Conservation (phyloP, 2,888 invertebrate genomes). For the Drosophila multiciliata region DNA sequence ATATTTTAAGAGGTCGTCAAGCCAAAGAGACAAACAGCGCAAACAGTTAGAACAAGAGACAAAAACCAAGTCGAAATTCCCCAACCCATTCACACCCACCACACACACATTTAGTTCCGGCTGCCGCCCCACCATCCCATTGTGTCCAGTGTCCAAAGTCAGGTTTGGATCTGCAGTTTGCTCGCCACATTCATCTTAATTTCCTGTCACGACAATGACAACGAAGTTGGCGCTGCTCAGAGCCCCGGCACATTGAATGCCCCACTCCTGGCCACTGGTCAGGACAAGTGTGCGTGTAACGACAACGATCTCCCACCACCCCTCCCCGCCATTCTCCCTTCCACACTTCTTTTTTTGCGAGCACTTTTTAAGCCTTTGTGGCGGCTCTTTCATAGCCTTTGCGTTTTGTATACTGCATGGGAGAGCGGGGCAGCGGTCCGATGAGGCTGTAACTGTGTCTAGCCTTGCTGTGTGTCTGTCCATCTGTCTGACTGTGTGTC, state of each 20-base stretch:
- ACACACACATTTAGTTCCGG: neutral
- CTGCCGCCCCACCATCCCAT: neutral
- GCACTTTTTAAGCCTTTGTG: slow-evolving; percentile 74
- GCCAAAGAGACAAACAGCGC: slow-evolving; percentile 45
- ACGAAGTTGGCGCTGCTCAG: slow-evolving; percentile 57
- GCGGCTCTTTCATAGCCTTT: slow-evolving; percentile 59
- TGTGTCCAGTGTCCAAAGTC: slow-evolving; percentile 18
- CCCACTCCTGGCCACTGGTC: slow-evolving; percentile 34
- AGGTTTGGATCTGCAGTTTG: slow-evolving; percentile 71
- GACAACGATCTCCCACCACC: slow-evolving; percentile 16
- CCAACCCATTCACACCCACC: neutral
- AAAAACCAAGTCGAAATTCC: slow-evolving; percentile 42
- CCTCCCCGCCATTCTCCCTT: neutral
- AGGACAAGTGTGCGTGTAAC: slow-evolving; percentile 57
- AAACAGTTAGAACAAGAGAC: slow-evolving; percentile 34
- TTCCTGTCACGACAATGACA: slow-evolving; percentile 80
- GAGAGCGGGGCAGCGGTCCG: neutral
- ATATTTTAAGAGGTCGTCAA: slow-evolving; percentile 71
- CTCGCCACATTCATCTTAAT: slow-evolving; percentile 80
- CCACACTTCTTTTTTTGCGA: slow-evolving; percentile 25
- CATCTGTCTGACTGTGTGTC: slow-evolving; percentile 20
- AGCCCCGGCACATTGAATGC: slow-evolving; percentile 25
- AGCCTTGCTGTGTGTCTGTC: slow-evolving; percentile 19
- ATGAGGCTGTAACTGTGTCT: slow-evolving; percentile 45
- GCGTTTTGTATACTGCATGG: slow-evolving; percentile 9